Evolutionary conservation across 1,140 invertebrate genomes (phyloP).

Genomic region (Drosophila setifemur): DNA sequence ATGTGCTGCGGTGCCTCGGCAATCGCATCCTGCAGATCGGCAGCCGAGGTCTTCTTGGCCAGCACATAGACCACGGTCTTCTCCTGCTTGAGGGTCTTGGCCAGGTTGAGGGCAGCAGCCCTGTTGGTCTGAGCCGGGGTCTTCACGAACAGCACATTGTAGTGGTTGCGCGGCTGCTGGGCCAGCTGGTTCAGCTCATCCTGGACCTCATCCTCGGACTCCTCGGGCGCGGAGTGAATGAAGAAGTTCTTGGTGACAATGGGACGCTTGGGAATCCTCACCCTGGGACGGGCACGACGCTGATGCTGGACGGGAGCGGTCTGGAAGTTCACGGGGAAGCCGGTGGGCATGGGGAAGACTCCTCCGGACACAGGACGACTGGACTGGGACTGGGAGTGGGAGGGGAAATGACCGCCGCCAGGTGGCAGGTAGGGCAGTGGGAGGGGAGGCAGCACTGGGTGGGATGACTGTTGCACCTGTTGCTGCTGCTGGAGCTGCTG

Average conservation of each 20-base stretch:
- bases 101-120: constrained; percentile 85
- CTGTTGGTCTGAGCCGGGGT: constrained; percentile 88
- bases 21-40: constrained; percentile 91
- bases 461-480: constrained; percentile 34
- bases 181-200: constrained; percentile 70
- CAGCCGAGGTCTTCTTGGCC: constrained; percentile 89
- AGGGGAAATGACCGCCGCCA: constrained; percentile 32
- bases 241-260: constrained; percentile 81
- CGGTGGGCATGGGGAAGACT: constrained; percentile 62
- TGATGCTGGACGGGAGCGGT: constrained; percentile 56
- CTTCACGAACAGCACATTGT: constrained; percentile 93
- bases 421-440: constrained; percentile 61
- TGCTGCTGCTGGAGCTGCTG: constrained; percentile 56
- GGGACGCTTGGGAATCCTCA: constrained; percentile 63
- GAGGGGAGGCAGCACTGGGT: constrained; percentile 57
- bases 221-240: constrained; percentile 78
- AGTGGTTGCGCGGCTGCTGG: constrained; percentile 77
- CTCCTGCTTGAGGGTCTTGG: constrained; percentile 89
- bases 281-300: constrained; percentile 66
- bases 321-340: constrained; percentile 67
- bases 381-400: constrained; percentile 38
- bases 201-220: constrained; percentile 76
- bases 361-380: constrained; percentile 8
- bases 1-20: constrained; percentile 84
- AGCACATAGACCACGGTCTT: constrained; percentile 94